Evolutionary conservation across 2,888 invertebrate species (phyloP), one percentile per base, ranked within the genome.

Genomic region (Ligdia adustata): DNA sequence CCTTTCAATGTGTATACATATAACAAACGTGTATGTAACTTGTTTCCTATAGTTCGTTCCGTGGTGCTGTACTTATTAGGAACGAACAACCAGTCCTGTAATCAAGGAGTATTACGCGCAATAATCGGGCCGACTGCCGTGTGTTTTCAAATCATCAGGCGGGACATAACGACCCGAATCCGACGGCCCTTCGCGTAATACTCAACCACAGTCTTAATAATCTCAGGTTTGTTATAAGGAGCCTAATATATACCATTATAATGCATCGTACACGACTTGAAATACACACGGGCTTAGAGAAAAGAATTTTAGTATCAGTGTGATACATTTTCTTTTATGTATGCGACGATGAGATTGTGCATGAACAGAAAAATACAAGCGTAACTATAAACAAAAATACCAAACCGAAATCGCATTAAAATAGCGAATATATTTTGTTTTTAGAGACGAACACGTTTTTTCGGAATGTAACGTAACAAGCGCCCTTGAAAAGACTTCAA

Each of bases 401-500:
- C 31, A 38, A 27, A 27, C 27, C 33, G 16, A 27, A 9, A 9
- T 22, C 42, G 13, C 42, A 43, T 43, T 28, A 39, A 43, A 49
- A 49, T 43, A 49, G 42, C 32, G 12, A 24, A 49, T 20, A 38
- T 47, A 44, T 49, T 43, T 49, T 32, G 32, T 48, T 18, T 48
- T 41, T 48, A 56, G 54, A 51, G 58, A 62, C 38, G 26, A 42
- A 48, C 59, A 60, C 47, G 60, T 68, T 66, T 74, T 79, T 77
- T 75, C 67, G 59, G 61, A 66, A 63, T 64, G 42, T 73, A 69
- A 68, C 68, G 71, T 70, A 76, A 75, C 72, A 76, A 75, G 77
- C 82, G 87, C 82, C 87, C 87, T 87, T 86, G 85, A 86, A 85
- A 84, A 86, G 82, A 86, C 82, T 82, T 86, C 87, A 85, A 84